Evolutionary conservation across 2,888 invertebrate genomes (phyloP).

Genomic region (Tuberolachnus salignus): DNA sequence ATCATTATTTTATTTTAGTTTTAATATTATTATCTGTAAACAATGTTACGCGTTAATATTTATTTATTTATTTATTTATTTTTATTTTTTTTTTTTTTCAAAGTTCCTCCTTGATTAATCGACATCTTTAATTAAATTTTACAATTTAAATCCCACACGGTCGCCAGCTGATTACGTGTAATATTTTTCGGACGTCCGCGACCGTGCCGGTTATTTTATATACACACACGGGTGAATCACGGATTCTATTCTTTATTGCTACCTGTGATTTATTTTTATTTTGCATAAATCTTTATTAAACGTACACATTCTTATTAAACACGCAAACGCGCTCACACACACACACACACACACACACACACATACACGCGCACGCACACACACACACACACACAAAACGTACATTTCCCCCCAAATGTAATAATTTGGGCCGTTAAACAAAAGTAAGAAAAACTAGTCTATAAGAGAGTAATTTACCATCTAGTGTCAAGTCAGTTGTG

Average conservation of each 20-base stretch:
- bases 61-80: too few species aligned
- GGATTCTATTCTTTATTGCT: not conserved
- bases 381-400: not conserved
- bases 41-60: not conserved
- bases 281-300: slow-evolving; percentile 31
- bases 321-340: not conserved
- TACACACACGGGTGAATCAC: not conserved
- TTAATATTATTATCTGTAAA: not conserved
- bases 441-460: slow-evolving; percentile 55
- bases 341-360: not conserved
- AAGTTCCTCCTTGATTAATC: slow-evolving; percentile 23
- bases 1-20: too few species aligned
- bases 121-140: slow-evolving; percentile 12
- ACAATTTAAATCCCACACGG: not conserved
- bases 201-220: not conserved
- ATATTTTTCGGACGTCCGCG: not conserved
- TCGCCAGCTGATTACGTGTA: not conserved
- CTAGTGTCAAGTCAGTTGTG: slow-evolving; percentile 53
- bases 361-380: not conserved
- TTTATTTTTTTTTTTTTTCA: not conserved
- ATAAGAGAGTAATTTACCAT: slow-evolving; percentile 46
- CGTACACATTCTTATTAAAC: not conserved
- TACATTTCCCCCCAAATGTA: slow-evolving; percentile 52
- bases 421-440: slow-evolving; percentile 50
- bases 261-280: slow-evolving; percentile 21